These are phyloP conservation scores for Esox niger DNA, from an alignment of 2,113 vertebrate species.

Conservation along the genomic window DNA sequence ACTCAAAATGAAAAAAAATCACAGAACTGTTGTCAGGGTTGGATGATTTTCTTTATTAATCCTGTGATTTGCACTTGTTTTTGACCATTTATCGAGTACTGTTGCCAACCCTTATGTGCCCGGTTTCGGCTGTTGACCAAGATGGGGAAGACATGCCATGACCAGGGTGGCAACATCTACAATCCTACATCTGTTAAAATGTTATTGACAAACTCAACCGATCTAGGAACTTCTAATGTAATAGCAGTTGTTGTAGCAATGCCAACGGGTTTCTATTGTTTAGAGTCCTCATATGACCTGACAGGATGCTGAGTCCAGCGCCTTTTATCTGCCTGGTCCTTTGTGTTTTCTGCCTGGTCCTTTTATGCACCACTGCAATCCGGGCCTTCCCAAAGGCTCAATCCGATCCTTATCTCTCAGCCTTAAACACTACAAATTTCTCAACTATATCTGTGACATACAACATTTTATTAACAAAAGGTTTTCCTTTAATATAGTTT, in stretches of 20 bases:
- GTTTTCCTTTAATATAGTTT: too few relatives aligned
- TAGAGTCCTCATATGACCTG: neutral
- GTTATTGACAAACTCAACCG: neutral
- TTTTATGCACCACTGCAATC: conserved; percentile 9
- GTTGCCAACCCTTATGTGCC: neutral
- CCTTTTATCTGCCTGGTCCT: conserved; percentile 46
- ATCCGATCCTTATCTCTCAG: conserved; percentile 6
- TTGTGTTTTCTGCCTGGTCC: conserved; percentile 20
- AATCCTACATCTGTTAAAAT: neutral
- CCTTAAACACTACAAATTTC: neutral
- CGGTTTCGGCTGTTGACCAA: neutral
- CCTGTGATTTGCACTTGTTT: too few relatives aligned
- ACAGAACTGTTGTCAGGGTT: too few relatives aligned
- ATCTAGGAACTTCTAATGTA: neutral
- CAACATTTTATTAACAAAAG: too few relatives aligned
- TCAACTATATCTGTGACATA: too few relatives aligned
- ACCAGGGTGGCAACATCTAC: neutral
- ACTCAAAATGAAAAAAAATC: too few relatives aligned
- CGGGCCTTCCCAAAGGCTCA: neutral
- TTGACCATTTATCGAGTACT: neutral
- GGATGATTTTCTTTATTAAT: too few relatives aligned
- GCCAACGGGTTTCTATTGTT: conserved; percentile 1
- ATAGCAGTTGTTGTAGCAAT: neutral
- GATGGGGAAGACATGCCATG: neutral
- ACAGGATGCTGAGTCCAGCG: conserved; percentile 36